Base-by-base conservation (phyloP, 2,797 vertebrate species). In the Sebastes diploproa region DNA sequence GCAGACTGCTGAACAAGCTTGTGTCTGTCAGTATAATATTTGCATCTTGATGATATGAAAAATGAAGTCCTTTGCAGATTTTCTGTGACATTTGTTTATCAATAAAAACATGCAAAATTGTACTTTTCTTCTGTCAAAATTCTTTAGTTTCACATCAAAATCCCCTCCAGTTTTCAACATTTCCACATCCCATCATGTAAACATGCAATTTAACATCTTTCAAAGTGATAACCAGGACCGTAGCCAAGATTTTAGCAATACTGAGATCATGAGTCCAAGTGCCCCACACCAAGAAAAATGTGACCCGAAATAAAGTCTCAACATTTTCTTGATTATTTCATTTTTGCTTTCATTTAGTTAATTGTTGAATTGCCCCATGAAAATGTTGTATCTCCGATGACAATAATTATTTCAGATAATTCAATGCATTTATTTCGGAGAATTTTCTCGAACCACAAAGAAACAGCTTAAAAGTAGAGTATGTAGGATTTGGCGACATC, bases 1-100 rank as follows among this genome's bases (percentile, higher is more conserved):
- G 76, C 80, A 74, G 71, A 69, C 30, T 68, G 77, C 60, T 67
- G 62, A 77, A 64, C 32, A 58, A 64, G 73, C 69, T 50, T 83
- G 32, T 52, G 42, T 81, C 58, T 59, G 55, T 55, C 68, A 74
- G 10, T 13, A n/a, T 25, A 54, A 60, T 62, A 74, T 64, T 65
- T 29, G 62, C 22, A 63, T 55, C 55, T 27, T 46, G 25, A 61
- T 54, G 25, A 58, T 10, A 12, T 61, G 20, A 50, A 73, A 77
- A 75, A 25, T n/a, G 0, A 58, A 20, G 7, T 29, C 38, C 14
- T 22, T 10, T 20, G 11, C 61, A 67, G 25, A 46, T 46, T 72
- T 23, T 70, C 42, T 66, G 13, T 66, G n/a, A 61, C 29, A 32
- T 61, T 30, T 69, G 20, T 16, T 52, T 56, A 42, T 32, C 6